Percentiles rank a stretch among this genome's conserved stretches.
Conservation (phyloP, 2,797 vertebrate species). For the Petrocephalus sullivani region DNA sequence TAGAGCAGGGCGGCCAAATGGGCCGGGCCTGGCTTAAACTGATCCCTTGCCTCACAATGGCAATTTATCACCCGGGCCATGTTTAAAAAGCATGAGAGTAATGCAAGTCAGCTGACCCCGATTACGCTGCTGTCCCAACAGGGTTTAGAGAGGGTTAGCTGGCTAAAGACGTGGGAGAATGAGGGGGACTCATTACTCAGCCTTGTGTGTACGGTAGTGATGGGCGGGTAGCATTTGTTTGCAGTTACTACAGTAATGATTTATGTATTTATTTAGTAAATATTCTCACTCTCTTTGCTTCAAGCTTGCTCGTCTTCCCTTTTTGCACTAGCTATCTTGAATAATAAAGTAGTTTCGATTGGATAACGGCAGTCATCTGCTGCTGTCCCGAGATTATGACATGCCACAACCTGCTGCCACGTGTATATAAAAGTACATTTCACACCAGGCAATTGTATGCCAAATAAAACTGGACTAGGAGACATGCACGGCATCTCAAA, state of each 20-base stretch:
- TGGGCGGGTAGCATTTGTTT: not conserved
- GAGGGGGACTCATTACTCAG: not conserved
- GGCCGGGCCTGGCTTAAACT: not conserved
- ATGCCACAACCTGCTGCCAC: not conserved
- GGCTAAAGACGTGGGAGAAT: not conserved
- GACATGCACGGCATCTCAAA: not conserved
- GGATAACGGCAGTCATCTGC: not conserved
- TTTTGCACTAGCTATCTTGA: not conserved
- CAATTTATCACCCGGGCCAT: not conserved
- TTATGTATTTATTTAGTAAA: not conserved
- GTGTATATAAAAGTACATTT: not conserved
- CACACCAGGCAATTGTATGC: not conserved
- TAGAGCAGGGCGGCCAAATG: not conserved
- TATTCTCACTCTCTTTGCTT: not conserved
- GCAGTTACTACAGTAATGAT: not conserved
- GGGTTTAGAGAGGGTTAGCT: not conserved
- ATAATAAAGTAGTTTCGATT: not conserved
- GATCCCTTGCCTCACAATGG: not conserved
- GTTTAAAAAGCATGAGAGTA: not conserved
- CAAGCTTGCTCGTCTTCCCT: not conserved
- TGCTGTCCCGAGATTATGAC: not conserved
- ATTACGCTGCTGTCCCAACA: not conserved
- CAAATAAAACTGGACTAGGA: not conserved
- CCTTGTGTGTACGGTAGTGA: not conserved
- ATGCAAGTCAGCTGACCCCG: not conserved